These are phyloP conservation scores for Ecliptopera silaceata DNA, from an alignment of 2,888 invertebrate species.

Conservation along the genomic window DNA sequence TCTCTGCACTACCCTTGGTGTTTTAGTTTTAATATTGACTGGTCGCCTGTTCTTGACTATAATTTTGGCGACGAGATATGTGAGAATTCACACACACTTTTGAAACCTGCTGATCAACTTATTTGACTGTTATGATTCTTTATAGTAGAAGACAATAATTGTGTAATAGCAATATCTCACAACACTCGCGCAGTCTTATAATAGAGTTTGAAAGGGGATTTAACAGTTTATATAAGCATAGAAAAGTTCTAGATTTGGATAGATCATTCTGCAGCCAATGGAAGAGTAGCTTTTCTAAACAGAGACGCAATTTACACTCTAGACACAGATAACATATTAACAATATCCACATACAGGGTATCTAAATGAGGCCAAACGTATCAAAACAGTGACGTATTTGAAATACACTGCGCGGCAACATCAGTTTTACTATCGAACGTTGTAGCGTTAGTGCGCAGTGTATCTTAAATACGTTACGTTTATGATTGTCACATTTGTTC, in stretches of 20 bases:
- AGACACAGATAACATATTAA: slow-evolving; percentile 27
- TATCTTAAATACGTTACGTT: too few relatives aligned
- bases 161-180: slow-evolving; percentile 12
- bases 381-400: too few relatives aligned
- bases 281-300: slow-evolving; percentile 33
- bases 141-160: neutral
- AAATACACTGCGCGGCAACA: too few relatives aligned
- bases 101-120: too few relatives aligned
- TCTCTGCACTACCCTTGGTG: slow-evolving; percentile 50
- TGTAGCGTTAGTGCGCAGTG: too few relatives aligned
- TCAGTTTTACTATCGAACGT: too few relatives aligned
- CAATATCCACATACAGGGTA: slow-evolving; percentile 21
- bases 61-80: neutral
- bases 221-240: slow-evolving; percentile 34
- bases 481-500: too few relatives aligned
- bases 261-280: slow-evolving; percentile 45
- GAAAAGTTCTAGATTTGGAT: slow-evolving; percentile 39
- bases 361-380: neutral
- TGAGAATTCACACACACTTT: slow-evolving; percentile 7
- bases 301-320: slow-evolving; percentile 23
- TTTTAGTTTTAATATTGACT: slow-evolving; percentile 32
- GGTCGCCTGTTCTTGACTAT: slow-evolving; percentile 8
- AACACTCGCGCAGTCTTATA: neutral
- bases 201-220: slow-evolving; percentile 21
- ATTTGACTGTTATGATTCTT: too few relatives aligned